Evolutionary conservation across 2,113 vertebrate species (phyloP), one percentile per base, ranked within the genome.

Genomic region (Delphinus delphis): DNA sequence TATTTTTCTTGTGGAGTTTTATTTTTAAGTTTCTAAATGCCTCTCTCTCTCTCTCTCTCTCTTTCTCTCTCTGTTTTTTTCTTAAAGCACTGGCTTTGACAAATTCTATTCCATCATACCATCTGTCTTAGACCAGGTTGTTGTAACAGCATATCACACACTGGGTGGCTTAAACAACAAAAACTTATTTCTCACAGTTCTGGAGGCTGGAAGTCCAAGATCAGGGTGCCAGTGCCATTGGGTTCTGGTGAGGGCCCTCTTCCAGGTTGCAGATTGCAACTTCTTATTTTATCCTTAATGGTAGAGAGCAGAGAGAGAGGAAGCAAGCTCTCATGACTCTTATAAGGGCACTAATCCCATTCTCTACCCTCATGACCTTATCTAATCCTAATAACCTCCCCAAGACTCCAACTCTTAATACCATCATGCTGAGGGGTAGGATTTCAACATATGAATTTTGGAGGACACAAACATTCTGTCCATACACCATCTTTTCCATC

Each of bases 21-120:
- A 70, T 82, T 81, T 77, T 71, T 60, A 67, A 80, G 17, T 76
- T 93, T 92, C 60, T 90, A 85, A 90, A 67, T 92, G 33, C 33
- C 36, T 15, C 26, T 50, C 25, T 79, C 31, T 13, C 20, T 13
- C 20, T 13, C 20, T 70, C 4, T 23, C 44, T 76, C 26, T 50
- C 25, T 79, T 25, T 10, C 20, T 70, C 17, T 50, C 2, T 23
- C 33, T 76, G 50, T 3, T 7, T 80, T 76, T 83, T 88, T 17
- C 33, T 93, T 73, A 74, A 83, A 96, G 36, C 13, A 31, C 26
- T 71, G 14, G 26, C 41, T 93, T 95, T 25, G 67, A 65, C 31
- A 87, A 81, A 83, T 89, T 80, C 44, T 80, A 14, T 67, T 58
- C 15, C 21, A 71, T 88, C 6, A 86, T 63, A 71, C 71, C 85